Evolutionary conservation across 2,888 invertebrate species (phyloP).

Genomic region (Ariolimax columbianus): DNA sequence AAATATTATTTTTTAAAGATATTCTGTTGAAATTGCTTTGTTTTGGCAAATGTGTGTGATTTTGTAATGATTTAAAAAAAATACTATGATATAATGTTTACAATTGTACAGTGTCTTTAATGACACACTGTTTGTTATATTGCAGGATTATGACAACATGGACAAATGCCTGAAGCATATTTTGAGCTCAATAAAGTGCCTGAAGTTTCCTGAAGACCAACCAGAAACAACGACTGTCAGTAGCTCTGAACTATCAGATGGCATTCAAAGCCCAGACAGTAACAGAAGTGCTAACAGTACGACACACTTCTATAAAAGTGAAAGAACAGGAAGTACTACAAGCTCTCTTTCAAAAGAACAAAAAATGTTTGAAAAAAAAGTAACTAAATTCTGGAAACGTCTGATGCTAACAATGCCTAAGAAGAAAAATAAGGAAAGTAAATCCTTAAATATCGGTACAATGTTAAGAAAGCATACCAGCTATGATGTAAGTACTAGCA

Average conservation of each 20-base stretch:
- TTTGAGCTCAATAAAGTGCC: constrained; percentile 44
- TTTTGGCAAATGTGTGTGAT: no score
- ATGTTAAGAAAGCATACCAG: background rate
- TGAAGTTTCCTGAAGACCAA: constrained; percentile 17
- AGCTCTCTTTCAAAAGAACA: background rate
- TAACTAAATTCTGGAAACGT: constrained; percentile 41
- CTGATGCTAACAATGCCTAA: constrained; percentile 47
- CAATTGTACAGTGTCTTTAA: background rate
- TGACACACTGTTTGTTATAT: background rate
- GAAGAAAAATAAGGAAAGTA: constrained; percentile 11
- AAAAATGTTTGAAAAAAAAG: constrained; percentile 13
- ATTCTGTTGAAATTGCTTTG: no score
- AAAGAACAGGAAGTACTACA: background rate
- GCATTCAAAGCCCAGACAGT: background rate
- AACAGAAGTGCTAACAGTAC: constrained; percentile 3
- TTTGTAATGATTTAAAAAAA: no score
- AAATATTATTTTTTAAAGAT: no score
- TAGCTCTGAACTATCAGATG: background rate
- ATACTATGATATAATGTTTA: no score
- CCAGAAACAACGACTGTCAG: background rate
- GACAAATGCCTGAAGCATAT: constrained; percentile 44
- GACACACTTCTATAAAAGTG: background rate
- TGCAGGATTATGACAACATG: constrained; percentile 39
- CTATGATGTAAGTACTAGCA: background rate
- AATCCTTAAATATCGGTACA: background rate